phyloP scores from a whole-genome alignment of 2,888 invertebrate species.

The Caenorhabditis macrosperma region DNA sequence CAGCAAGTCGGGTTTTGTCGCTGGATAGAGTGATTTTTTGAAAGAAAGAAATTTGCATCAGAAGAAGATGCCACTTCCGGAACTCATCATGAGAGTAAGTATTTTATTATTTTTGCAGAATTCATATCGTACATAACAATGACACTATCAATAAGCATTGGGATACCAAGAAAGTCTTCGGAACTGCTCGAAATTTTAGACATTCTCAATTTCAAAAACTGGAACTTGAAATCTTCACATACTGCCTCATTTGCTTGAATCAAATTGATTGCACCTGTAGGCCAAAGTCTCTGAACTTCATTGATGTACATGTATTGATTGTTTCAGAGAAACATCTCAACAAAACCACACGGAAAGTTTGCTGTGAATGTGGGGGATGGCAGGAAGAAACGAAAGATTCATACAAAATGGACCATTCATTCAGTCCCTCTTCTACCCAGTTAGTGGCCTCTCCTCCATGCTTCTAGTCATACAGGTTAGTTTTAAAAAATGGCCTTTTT shows the following conservation, averaged over 20 bases:
- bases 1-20: too few species aligned
- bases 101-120: not conserved
- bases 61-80: constrained; percentile 62
- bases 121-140: constrained; percentile 63
- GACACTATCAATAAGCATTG: constrained; percentile 62
- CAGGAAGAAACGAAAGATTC: constrained; percentile 31
- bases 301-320: too few species aligned
- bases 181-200: too few species aligned
- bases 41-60: constrained; percentile 65
- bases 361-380: constrained; percentile 40
- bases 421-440: too few species aligned
- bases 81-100: constrained; percentile 55
- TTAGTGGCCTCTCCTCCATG: too few species aligned
- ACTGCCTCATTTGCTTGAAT: constrained; percentile 61
- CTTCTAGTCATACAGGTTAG: too few species aligned
- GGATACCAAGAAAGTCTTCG: constrained; percentile 67
- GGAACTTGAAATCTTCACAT: constrained; percentile 64
- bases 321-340: constrained; percentile 49
- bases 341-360: constrained; percentile 43
- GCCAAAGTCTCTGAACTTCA: too few species aligned
- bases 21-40: too few species aligned
- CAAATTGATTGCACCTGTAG: constrained; percentile 60
- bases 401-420: too few species aligned
- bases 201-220: too few species aligned
- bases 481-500: too few species aligned